Evolutionary conservation across 2,888 invertebrate genomes (phyloP).

Genomic region (Theretra japonica): DNA sequence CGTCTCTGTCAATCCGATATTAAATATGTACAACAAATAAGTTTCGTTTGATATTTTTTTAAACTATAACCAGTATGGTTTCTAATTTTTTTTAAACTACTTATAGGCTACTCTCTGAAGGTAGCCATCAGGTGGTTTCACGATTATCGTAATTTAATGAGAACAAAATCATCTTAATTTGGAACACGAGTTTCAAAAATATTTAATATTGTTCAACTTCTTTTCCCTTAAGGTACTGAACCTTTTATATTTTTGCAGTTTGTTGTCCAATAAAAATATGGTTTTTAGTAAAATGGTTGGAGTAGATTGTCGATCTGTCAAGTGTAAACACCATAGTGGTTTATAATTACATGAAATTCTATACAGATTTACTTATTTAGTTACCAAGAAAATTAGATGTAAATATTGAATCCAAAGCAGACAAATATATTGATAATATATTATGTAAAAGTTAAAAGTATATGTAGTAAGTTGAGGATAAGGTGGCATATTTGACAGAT

Average conservation of each 20-base stretch:
- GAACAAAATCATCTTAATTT: too few species aligned
- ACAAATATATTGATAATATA: slow-evolving; percentile 4
- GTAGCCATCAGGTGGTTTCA: too few species aligned
- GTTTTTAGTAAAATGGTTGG: not conserved
- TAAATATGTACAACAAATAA: too few species aligned
- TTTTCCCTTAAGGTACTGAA: too few species aligned
- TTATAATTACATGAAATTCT: not conserved
- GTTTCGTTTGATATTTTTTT: too few species aligned
- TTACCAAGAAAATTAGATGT: not conserved
- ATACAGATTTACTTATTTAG: not conserved
- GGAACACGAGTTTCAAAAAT: too few species aligned
- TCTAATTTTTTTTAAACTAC: too few species aligned
- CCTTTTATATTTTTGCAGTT: not conserved
- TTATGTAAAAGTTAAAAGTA: not conserved
- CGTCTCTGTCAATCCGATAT: too few species aligned
- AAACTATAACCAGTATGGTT: too few species aligned
- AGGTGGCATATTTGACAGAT: not conserved
- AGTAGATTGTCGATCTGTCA: slow-evolving; percentile 32
- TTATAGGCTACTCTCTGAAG: too few species aligned
- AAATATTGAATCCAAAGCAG: not conserved
- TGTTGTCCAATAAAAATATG: not conserved
- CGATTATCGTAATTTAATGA: too few species aligned
- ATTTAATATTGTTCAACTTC: too few species aligned
- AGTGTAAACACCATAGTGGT: slow-evolving; percentile 2
- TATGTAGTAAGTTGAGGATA: not conserved